Base-by-base conservation (phyloP, 2,888 invertebrate species). In the Drosophila buzzatii region DNA sequence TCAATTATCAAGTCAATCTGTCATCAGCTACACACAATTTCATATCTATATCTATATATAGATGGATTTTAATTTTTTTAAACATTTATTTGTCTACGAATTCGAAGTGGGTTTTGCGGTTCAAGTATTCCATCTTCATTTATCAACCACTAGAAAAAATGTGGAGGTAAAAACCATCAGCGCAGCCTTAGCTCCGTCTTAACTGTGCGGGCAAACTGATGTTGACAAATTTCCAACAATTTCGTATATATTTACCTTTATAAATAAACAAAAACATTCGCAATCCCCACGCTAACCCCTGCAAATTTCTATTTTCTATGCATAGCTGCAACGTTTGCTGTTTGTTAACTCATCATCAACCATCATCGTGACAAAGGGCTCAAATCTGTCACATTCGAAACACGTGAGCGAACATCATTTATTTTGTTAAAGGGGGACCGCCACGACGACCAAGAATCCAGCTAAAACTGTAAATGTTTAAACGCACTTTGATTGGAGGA, bases 371-470 rank as follows among this genome's bases (percentile, higher is more conserved):
- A 86, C 90, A 89, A 89, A 90, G 81, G 86, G 90, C 86, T 86
- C 79, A 90, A 86, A 86, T 86, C 87, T 86, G 90, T 86, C 86
- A 86, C 89, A 86, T 85, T 87, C 90, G 76, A 73, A 87, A 88
- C 85, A 85, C 85, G 90, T 85, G 85, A 87, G 82, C 68, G 61
- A 68, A 72, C 88, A 87, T 85, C 82, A 85, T 85, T 85, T 85
- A 88, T 85, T 79, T 85, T 89, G 90, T 44, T 51, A 35, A 39
- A 37, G 56, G 35, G 16, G 1, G 27, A 3, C 27, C 27, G 6
- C 27, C 27, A 27, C 20, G n/a, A 10, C 12, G 44, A 23, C 27
- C 55, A 39, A 12, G 14, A 14, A 42, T 16, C 35, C 20, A 44
- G 51, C 58, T 41, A 63, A 75, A 74, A 59, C 74, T 72, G 67